These are phyloP conservation scores for Hirtodrosophila trivittata DNA, from an alignment of 2,888 invertebrate genomes.

Conservation along the genomic window DNA sequence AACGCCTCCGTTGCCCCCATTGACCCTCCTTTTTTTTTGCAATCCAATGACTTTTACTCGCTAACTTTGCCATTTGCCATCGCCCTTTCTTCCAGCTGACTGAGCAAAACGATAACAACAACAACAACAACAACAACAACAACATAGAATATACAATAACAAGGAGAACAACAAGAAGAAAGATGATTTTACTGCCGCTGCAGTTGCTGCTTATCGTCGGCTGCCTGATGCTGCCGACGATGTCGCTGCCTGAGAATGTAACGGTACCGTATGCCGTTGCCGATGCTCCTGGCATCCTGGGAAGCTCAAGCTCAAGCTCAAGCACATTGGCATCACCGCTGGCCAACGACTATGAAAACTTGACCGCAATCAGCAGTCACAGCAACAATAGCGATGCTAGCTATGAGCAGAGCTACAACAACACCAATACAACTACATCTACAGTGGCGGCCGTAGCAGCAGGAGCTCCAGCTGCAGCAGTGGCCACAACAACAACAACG, in stretches of 20 bases:
- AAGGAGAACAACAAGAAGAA: slow-evolving; percentile 17
- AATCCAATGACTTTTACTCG: slow-evolving; percentile 36
- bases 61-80: slow-evolving; percentile 17
- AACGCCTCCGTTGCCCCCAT: slow-evolving; percentile 51
- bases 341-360: slow-evolving; percentile 43
- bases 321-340: slow-evolving; percentile 21
- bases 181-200: slow-evolving; percentile 54
- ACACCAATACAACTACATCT: slow-evolving; percentile 15
- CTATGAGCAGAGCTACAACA: slow-evolving; percentile 42
- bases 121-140: slow-evolving; percentile 19
- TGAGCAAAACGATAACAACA: slow-evolving; percentile 38
- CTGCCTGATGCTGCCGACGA: slow-evolving; percentile 34
- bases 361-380: slow-evolving; percentile 37
- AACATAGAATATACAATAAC: slow-evolving; percentile 9
- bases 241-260: slow-evolving; percentile 57
- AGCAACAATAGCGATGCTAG: slow-evolving; percentile 38
- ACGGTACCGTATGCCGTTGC: slow-evolving; percentile 40
- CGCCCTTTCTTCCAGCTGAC: slow-evolving; percentile 58
- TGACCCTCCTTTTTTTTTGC: slow-evolving; percentile 7
- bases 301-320: background rate
- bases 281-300: slow-evolving; percentile 12
- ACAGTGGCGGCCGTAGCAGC: slow-evolving; percentile 7
- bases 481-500: slow-evolving; percentile 16
- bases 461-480: slow-evolving; percentile 12
- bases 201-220: slow-evolving; percentile 44